A percentile compares a stretch with the other conserved stretches of the same genome.
phyloP scores from a whole-genome alignment of 2,113 vertebrate species.

The Carassius gibelio region DNA sequence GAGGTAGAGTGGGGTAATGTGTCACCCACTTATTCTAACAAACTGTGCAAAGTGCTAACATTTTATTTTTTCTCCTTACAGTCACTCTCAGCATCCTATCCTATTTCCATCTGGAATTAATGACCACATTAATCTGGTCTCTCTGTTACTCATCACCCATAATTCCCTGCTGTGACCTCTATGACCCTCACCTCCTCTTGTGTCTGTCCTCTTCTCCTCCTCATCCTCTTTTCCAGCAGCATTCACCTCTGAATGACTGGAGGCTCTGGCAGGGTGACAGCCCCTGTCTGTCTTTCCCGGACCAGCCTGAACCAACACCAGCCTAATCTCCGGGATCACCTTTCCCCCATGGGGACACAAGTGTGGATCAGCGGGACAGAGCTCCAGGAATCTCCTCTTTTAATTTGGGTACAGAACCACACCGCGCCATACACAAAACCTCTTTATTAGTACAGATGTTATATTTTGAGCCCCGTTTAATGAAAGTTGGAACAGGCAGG shows the following conservation, averaged over 20 bases:
- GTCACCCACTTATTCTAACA: constrained; percentile 25
- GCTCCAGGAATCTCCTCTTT: constrained; percentile 57
- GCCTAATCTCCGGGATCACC: constrained; percentile 68
- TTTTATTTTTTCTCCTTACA: constrained; percentile 1
- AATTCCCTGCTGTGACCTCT: constrained; percentile 45
- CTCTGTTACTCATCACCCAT: constrained; percentile 52
- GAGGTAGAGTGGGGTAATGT: background rate
- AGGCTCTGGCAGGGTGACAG: constrained; percentile 57
- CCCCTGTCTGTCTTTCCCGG: constrained; percentile 68
- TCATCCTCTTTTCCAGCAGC: constrained; percentile 41
- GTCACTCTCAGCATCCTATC: constrained; percentile 22
- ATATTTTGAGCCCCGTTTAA: background rate
- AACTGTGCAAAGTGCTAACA: background rate
- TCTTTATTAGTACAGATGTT: constrained; percentile 48
- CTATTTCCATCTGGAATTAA: constrained; percentile 56
- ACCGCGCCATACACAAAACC: background rate
- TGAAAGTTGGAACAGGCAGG: background rate
- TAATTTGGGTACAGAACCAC: constrained; percentile 42
- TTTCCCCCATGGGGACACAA: constrained; percentile 60
- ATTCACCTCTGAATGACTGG: constrained; percentile 57
- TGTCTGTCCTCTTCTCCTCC: constrained; percentile 28
- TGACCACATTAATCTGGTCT: constrained; percentile 58
- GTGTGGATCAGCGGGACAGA: constrained; percentile 54
- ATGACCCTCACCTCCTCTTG: constrained; percentile 44
- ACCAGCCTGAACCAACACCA: constrained; percentile 69